Evolutionary conservation across 2,797 vertebrate species (phyloP).

Genomic region (Catharus ustulatus): DNA sequence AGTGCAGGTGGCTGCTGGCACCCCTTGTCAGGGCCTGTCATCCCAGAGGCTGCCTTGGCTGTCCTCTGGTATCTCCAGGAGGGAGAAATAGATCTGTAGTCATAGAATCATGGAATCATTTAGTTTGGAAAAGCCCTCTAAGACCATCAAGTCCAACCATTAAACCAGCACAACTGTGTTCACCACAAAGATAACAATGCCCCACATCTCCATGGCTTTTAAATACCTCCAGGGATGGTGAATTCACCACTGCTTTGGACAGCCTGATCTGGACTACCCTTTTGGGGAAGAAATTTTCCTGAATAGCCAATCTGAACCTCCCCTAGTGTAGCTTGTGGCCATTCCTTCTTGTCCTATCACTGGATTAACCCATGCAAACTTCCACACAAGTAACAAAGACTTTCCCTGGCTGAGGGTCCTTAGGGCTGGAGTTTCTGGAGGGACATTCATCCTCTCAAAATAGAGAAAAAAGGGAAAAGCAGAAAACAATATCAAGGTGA

Average conservation of each 20-base stretch:
- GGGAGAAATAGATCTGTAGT: neutral
- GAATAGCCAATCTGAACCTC: neutral
- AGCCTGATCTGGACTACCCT: neutral
- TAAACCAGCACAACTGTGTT: neutral
- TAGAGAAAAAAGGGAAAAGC: neutral
- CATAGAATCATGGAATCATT: neutral
- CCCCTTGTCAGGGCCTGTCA: neutral
- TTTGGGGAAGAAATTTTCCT: neutral
- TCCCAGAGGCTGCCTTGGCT: neutral
- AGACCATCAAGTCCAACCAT: neutral
- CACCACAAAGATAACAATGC: neutral
- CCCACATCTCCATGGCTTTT: neutral
- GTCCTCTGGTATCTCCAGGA: neutral
- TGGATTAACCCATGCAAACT: neutral
- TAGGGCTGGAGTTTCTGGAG: neutral
- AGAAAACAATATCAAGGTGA: neutral
- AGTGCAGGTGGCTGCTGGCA: neutral
- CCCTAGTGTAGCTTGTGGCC: neutral
- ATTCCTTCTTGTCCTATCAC: neutral
- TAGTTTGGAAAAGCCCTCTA: neutral
- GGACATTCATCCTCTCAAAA: neutral
- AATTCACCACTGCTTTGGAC: neutral
- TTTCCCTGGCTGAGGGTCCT: neutral
- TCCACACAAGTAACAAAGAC: neutral
- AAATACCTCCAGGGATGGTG: neutral